A percentile compares a stretch with the other conserved stretches of the same genome.
phyloP scores from a whole-genome alignment of 2,113 vertebrate species.

The Microtus ochrogaster region DNA sequence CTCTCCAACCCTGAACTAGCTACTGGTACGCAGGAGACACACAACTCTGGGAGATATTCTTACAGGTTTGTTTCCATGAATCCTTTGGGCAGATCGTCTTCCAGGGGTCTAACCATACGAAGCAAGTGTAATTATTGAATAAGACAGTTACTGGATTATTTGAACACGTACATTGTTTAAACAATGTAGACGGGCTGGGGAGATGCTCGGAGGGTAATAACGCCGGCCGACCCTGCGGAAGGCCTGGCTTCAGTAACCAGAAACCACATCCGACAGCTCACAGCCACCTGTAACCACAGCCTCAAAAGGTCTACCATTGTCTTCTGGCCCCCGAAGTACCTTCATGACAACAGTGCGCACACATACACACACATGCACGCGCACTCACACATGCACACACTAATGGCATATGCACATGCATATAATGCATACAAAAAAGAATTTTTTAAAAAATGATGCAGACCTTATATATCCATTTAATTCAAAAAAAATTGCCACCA shows the following conservation, averaged over 20 bases:
- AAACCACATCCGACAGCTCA: neutral
- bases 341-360: neutral
- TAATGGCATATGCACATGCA: too few species aligned
- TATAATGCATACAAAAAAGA: neutral
- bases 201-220: neutral
- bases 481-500: constrained; percentile 6
- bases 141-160: neutral
- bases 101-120: neutral
- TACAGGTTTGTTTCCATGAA: constrained; percentile 21
- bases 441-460: neutral
- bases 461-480: neutral
- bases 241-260: neutral
- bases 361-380: neutral
- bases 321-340: neutral
- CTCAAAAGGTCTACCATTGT: neutral
- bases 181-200: neutral
- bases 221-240: neutral
- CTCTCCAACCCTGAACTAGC: neutral
- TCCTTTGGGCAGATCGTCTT: neutral
- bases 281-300: neutral
- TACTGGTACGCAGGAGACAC: neutral
- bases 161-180: neutral
- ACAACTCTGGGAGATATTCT: neutral
- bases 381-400: neutral
- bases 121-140: neutral